A percentile compares a stretch with the other conserved stretches of the same genome.
Conservation (phyloP, 2,797 vertebrate species). For the Serranus cabrilla region DNA sequence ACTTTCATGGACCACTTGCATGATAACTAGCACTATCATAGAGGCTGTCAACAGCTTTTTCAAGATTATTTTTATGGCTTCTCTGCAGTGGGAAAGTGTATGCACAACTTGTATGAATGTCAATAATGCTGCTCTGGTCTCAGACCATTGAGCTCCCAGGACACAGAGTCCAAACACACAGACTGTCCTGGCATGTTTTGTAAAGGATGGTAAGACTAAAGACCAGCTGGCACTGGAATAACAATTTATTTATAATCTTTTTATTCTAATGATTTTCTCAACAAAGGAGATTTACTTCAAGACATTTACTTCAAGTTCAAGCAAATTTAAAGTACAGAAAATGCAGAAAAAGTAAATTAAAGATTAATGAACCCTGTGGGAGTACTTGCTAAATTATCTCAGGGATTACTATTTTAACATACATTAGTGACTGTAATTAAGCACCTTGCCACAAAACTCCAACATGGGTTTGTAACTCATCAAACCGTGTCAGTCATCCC, state of each 20-base stretch:
- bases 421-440: slow-evolving; percentile 39
- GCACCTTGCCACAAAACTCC: not conserved
- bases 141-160: not conserved
- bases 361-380: slow-evolving; percentile 34
- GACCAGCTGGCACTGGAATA: not conserved
- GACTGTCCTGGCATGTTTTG: not conserved
- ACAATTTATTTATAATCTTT: not conserved
- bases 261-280: not conserved
- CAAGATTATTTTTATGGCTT: slow-evolving; percentile 50
- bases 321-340: not conserved
- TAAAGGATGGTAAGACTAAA: not conserved
- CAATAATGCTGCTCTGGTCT: slow-evolving; percentile 7
- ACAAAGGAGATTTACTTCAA: not conserved
- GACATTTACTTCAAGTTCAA: not conserved
- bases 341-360: not conserved
- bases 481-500: slow-evolving; percentile 5
- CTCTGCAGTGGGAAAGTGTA: slow-evolving; percentile 18
- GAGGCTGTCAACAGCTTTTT: slow-evolving; percentile 60
- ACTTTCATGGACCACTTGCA: slow-evolving; percentile 65
- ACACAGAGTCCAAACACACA: not conserved
- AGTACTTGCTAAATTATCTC: slow-evolving; percentile 7
- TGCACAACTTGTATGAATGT: slow-evolving; percentile 26
- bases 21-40: slow-evolving; percentile 65
- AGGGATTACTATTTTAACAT: slow-evolving; percentile 27
- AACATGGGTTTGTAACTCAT: slow-evolving; percentile 13